Base-by-base conservation (phyloP, 2,113 vertebrate species). In the Litocranius walleri region DNA sequence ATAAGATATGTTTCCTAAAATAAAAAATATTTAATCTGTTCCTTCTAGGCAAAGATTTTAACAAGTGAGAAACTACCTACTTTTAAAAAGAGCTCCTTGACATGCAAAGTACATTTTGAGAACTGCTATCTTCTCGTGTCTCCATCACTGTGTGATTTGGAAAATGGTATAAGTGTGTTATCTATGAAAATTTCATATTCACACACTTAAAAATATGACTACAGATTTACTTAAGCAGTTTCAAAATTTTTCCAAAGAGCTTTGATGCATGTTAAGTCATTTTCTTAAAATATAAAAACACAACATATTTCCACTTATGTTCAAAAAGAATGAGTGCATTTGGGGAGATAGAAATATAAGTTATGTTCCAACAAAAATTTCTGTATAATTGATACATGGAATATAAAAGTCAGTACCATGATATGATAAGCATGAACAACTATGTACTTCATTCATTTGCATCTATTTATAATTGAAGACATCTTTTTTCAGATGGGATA, bases 251-350 rank as follows among this genome's bases (percentile, higher is more conserved):
- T 94, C 82, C 40, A 43, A 62, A 74, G 61, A 48, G 15, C 45
- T 90, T 19, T 67, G 29, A 91, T 93, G 50, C 30, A 50, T 50
- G 90, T 96, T 62, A 50, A 96, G 61, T 36, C 21, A 4, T 71
- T 61, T 85, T 57, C 84, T 78, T 15, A 83, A 96, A 95, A 91
- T 80, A 43, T 36, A 93, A 91, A 40, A 96, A 88, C 71, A 29
- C 8, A 93, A 14, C 3, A 27, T 78, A 43, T 54, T 84, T 71
- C 30, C 56, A 92, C 13, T 84, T 91, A 81, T 74, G 93, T 96
- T 94, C 2, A 82, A 89, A 25, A 86, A 57, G 16, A 80, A 52
- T 89, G 64, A 59, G 50, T 90, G 59, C 45, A 81, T 95, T 29
- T 59, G 4, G 21, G 50, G 62, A 95, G 62, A 81, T 0, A 91